These are phyloP conservation scores for Nymphalis polychloros DNA, from an alignment of 2,888 invertebrate species.

Conservation along the genomic window DNA sequence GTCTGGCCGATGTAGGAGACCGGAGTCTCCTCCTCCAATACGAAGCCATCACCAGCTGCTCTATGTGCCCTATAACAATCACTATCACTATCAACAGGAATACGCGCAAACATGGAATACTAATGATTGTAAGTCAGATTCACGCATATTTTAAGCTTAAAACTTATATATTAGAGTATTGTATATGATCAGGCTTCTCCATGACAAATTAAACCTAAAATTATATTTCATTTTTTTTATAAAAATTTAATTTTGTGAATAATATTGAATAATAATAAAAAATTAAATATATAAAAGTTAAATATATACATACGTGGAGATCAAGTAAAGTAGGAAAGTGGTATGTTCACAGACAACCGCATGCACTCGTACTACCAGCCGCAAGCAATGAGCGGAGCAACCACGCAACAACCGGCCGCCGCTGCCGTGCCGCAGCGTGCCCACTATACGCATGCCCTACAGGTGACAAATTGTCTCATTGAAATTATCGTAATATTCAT, in stretches of 20 bases:
- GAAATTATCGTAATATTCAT: no score
- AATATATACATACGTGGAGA: not conserved
- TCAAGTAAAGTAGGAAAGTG: not conserved
- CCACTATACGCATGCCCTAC: slow-evolving; percentile 66
- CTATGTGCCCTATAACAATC: slow-evolving; percentile 85
- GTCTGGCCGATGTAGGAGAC: slow-evolving; percentile 72
- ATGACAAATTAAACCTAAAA: no score
- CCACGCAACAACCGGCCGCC: slow-evolving; percentile 50
- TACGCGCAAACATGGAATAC: slow-evolving; percentile 60
- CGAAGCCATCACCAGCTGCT: slow-evolving; percentile 86
- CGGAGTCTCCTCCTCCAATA: slow-evolving; percentile 87
- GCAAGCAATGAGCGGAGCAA: slow-evolving; percentile 37
- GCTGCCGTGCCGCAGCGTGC: slow-evolving; percentile 61
- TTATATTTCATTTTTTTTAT: no score
- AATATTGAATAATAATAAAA: not conserved
- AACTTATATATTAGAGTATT: no score
- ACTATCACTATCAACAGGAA: slow-evolving; percentile 69
- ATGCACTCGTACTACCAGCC: slow-evolving; percentile 56
- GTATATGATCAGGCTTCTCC: no score
- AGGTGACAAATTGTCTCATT: slow-evolving; percentile 46
- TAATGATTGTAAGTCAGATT: slow-evolving; percentile 61
- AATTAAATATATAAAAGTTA: no score
- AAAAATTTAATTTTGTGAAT: no score
- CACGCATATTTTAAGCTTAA: not conserved
- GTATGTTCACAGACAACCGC: slow-evolving; percentile 46